Percentiles rank a stretch among this genome's conserved stretches.
Evolutionary conservation across 2,888 invertebrate species (phyloP).

Genomic region (Lissonota sp.): DNA sequence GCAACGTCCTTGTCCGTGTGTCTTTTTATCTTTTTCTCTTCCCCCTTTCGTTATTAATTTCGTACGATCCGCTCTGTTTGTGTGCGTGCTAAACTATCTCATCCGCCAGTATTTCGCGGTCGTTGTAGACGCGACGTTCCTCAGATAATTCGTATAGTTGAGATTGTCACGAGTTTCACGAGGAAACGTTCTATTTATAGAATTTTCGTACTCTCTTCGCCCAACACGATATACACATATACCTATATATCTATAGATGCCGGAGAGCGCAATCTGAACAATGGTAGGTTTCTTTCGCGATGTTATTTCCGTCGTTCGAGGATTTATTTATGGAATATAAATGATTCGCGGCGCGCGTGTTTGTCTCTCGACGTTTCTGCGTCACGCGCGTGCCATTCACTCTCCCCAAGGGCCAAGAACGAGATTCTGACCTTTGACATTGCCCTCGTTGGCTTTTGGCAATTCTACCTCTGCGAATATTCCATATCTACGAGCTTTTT

Average conservation of each 20-base stretch:
- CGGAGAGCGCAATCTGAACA: slow-evolving; percentile 36
- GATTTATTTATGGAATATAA: slow-evolving; percentile 46
- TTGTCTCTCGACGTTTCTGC: slow-evolving; percentile 24
- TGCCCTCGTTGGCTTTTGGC: background rate
- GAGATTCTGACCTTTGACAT: slow-evolving; percentile 42
- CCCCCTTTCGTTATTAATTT: too few species aligned
- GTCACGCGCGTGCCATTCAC: slow-evolving; percentile 29
- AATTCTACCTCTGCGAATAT: background rate
- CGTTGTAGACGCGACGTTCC: background rate
- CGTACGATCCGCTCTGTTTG: too few species aligned
- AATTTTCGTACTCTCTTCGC: slow-evolving; percentile 3
- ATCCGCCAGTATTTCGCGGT: background rate
- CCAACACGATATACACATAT: too few species aligned
- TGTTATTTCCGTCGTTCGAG: slow-evolving; percentile 42
- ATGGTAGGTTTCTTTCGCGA: slow-evolving; percentile 40
- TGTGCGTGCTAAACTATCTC: slow-evolving; percentile 1
- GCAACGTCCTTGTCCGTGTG: slow-evolving; percentile 25
- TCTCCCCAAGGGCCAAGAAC: slow-evolving; percentile 42
- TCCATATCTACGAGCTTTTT: slow-evolving; percentile 8
- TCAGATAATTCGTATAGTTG: slow-evolving; percentile 16
- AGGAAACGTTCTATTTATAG: slow-evolving; percentile 46
- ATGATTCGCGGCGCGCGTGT: background rate
- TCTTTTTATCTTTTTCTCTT: slow-evolving; percentile 25
- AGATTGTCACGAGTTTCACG: background rate
- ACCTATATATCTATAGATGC: background rate